Conservation (phyloP, 2,113 vertebrate genomes). For the Eulemur macaco region DNA sequence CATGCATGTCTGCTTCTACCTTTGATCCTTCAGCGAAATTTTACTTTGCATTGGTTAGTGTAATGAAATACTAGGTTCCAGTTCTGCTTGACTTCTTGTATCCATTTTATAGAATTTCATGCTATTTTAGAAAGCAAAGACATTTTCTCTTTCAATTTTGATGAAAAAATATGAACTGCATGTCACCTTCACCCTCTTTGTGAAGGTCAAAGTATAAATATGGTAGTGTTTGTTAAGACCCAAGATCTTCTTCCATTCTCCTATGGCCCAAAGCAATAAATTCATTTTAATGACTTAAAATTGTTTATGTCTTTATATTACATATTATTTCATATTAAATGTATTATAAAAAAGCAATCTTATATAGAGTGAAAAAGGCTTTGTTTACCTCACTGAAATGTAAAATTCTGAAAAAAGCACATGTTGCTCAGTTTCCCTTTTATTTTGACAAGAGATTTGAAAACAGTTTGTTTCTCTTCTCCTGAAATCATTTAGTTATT, state of each 20-base stretch:
- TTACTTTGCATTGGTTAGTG: background rate
- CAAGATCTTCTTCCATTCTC: background rate
- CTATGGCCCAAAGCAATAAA: background rate
- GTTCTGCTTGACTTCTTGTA: constrained; percentile 46
- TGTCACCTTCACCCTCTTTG: constrained; percentile 4
- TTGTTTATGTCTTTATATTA: background rate
- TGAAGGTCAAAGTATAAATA: constrained; percentile 19
- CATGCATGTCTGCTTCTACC: background rate
- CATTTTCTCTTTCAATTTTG: constrained; percentile 1
- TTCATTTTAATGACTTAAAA: background rate
- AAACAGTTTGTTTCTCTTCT: background rate
- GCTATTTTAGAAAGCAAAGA: background rate
- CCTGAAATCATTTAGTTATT: background rate
- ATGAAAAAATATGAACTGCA: background rate
- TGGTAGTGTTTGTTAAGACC: background rate
- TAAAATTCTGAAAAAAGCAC: background rate
- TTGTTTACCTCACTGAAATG: background rate
- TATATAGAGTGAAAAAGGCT: background rate
- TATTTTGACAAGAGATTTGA: background rate
- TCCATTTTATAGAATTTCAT: constrained; percentile 33
- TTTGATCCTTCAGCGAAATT: constrained; percentile 5
- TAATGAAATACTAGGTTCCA: background rate
- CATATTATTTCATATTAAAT: background rate
- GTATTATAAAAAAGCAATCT: background rate
- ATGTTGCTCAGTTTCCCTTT: background rate